These are phyloP conservation scores for Palythoa heliodiscus DNA, from an alignment of 92 coral and sea anemone species.

Conservation along the genomic window DNA sequence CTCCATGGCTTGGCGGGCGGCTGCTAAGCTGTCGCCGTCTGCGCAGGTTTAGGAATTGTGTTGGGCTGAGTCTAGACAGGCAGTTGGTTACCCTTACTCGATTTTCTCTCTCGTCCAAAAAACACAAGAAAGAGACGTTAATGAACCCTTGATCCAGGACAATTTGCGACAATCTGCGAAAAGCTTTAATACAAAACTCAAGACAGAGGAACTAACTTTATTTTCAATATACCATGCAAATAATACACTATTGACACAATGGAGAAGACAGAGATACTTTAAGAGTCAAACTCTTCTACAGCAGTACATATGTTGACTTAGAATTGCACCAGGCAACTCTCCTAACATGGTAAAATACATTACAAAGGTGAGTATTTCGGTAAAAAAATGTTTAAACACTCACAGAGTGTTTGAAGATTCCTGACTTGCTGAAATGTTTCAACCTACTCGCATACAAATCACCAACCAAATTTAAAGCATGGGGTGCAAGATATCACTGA, in stretches of 20 bases:
- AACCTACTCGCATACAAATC: background rate
- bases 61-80: too few relatives aligned
- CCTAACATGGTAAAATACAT: background rate
- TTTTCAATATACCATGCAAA: background rate
- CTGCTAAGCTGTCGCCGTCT: too few relatives aligned
- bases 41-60: too few relatives aligned
- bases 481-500: background rate
- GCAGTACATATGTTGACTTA: background rate
- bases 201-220: background rate
- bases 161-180: too few relatives aligned
- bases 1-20: too few relatives aligned
- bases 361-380: background rate
- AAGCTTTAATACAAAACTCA: too few relatives aligned
- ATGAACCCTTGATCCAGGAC: too few relatives aligned
- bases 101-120: too few relatives aligned
- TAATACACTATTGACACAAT: background rate
- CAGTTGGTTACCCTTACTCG: too few relatives aligned
- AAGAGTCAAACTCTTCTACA: slow-evolving; percentile 12
- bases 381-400: slow-evolving; percentile 7
- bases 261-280: background rate
- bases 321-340: slow-evolving; percentile 45
- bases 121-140: too few relatives aligned
- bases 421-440: background rate
- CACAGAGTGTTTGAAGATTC: slow-evolving; percentile 26
- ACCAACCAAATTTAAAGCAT: slow-evolving; percentile 3